These are phyloP conservation scores for Trachymyrmex cornetzi DNA, from an alignment of 1,140 invertebrate genomes.

Conservation along the genomic window DNA sequence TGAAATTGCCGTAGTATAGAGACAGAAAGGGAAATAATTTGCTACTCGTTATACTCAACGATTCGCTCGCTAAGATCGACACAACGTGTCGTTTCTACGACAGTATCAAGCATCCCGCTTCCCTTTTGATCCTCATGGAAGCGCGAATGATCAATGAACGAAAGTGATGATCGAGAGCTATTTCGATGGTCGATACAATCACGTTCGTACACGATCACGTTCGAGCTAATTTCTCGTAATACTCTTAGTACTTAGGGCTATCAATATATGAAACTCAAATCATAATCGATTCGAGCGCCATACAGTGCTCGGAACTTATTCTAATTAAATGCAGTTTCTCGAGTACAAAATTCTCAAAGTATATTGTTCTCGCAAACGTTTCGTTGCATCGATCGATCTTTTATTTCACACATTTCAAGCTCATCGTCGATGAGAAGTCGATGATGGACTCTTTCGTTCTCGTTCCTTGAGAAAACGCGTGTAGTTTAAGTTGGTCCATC, in stretches of 20 bases:
- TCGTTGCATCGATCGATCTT: conserved; percentile 49
- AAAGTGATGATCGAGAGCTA: conserved; percentile 70
- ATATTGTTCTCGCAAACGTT: conserved; percentile 51
- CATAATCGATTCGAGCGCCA: conserved; percentile 4
- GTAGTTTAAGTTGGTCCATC: background rate
- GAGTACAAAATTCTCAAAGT: conserved; percentile 57
- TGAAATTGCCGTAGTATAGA: background rate
- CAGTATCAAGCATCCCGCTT: conserved; percentile 54
- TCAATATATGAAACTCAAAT: conserved; percentile 6
- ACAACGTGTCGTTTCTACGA: conserved; percentile 43
- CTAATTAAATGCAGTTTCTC: conserved; percentile 53
- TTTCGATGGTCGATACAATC: conserved; percentile 61
- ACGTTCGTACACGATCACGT: conserved; percentile 64
- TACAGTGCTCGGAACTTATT: conserved; percentile 18
- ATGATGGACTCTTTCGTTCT: background rate
- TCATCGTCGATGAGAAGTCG: background rate
- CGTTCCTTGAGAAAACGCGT: background rate
- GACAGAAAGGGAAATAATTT: background rate
- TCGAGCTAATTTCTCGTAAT: conserved; percentile 10
- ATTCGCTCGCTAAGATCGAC: conserved; percentile 48
- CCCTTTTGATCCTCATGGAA: conserved; percentile 52
- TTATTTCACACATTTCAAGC: background rate
- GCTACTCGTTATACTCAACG: conserved; percentile 39
- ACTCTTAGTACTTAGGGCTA: conserved; percentile 18
- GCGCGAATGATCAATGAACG: conserved; percentile 54